Base-by-base conservation (phyloP, 2,113 vertebrate genomes). In the Ovibos moschatus region DNA sequence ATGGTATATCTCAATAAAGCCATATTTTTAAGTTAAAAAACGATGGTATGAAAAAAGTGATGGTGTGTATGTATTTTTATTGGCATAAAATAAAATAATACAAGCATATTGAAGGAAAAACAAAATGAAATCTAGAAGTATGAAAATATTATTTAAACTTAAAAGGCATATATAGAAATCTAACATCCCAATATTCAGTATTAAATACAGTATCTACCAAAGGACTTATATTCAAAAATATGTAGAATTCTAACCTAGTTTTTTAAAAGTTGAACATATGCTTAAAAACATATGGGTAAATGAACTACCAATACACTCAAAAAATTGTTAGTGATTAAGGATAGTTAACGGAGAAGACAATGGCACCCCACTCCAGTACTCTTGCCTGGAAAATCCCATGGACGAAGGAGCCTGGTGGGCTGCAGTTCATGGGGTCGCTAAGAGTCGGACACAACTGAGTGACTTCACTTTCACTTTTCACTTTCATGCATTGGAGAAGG, bases 71-170 rank as follows among this genome's bases (percentile, higher is more conserved):
- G 1, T 85, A 60, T 30, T 58, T 84, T 60, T 76, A 60, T 58
- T 91, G n/a, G 17, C 87, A 62, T 57, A 21, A 57, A 83, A 58
- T 97, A 88, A 95, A 93, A 27, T 74, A 87, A 67, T 58, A 16
- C 30, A 95, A 88, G 10, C 19, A 71, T 91, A 62, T 19, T 91
- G 30, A 85, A 51, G 82, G 36, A 91, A 84, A 58, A 89, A 9
- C 25, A 89, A 74, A 96, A 45, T 50, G 2, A 36, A 95, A 82
- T 64, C 23, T 67, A 82, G 13, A 53, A 7, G 12, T 93, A 57
- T 87, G 5, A 23, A 91, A 91, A 78, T 95, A 62, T 82, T 84
- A 89, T 76, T 90, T 95, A 74, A 95, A 95, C 51, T 82, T 87
- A 93, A 87, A 88, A 78, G 43, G 6, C 11, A 67, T 28, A 40